A percentile compares a stretch with the other conserved stretches of the same genome.
Conservation (phyloP, 1,140 invertebrate species). For the Drosophila virilis region DNA sequence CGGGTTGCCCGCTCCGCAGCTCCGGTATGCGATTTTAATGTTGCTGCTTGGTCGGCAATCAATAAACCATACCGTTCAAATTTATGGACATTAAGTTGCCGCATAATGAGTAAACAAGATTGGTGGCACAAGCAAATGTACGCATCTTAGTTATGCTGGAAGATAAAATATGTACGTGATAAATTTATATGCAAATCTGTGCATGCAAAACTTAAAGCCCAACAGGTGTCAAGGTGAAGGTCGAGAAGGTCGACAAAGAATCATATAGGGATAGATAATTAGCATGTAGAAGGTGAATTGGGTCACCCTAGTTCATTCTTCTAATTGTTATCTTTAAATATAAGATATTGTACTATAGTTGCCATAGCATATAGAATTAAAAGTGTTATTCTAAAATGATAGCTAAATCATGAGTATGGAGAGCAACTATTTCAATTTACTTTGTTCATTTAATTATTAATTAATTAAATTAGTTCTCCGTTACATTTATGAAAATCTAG, state of each 20-base stretch:
- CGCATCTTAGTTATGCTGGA: neutral
- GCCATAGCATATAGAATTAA: too few species aligned
- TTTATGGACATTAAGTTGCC: conserved; percentile 51
- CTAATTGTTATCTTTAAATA: too few species aligned
- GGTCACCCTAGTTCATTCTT: too few species aligned
- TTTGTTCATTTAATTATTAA: too few species aligned
- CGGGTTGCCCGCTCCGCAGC: neutral
- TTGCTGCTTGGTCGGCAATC: conserved; percentile 45
- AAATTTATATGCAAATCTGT: conserved; percentile 2
- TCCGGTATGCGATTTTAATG: conserved; percentile 36
- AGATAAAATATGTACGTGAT: neutral
- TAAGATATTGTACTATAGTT: too few species aligned
- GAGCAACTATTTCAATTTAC: too few species aligned
- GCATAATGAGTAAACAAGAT: conserved; percentile 45
- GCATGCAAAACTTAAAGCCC: neutral
- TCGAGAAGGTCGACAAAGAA: neutral
- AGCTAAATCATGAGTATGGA: too few species aligned
- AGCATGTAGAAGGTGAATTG: too few species aligned
- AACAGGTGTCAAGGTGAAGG: neutral
- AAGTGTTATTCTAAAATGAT: too few species aligned
- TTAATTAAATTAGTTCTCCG: too few species aligned
- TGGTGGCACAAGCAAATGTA: neutral
- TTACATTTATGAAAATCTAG: too few species aligned
- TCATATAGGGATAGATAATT: neutral
- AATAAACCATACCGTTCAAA: conserved; percentile 42